A percentile compares a stretch with the other conserved stretches of the same genome.
These are phyloP conservation scores for Drosophila lacertosa DNA, from an alignment of 1,140 invertebrate species.

Conservation along the genomic window DNA sequence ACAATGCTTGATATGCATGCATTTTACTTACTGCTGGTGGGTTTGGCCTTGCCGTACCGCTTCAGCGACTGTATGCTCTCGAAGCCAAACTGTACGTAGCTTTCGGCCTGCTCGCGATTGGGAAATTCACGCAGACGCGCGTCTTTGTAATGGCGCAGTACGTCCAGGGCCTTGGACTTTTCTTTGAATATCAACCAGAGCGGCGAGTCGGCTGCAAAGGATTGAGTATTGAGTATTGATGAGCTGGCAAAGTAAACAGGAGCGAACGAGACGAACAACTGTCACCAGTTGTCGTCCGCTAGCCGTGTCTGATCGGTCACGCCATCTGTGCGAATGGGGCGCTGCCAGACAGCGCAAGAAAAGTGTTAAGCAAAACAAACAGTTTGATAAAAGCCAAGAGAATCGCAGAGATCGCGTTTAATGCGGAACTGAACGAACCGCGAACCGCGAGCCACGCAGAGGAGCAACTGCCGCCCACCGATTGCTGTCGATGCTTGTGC, in stretches of 20 bases:
- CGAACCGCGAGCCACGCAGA: constrained; percentile 4
- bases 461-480: not conserved
- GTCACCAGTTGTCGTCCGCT: constrained; percentile 10
- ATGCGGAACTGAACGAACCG: constrained; percentile 1
- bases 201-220: constrained; percentile 61
- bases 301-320: constrained; percentile 60
- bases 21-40: constrained; percentile 56
- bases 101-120: constrained; percentile 88
- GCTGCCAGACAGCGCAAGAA: constrained; percentile 45
- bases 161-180: constrained; percentile 89
- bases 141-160: constrained; percentile 89
- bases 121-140: constrained; percentile 91
- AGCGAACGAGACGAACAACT: constrained; percentile 29
- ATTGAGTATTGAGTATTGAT: not conserved
- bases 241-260: not conserved
- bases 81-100: constrained; percentile 87
- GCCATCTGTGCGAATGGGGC: constrained; percentile 49
- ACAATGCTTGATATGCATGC: too few relatives aligned
- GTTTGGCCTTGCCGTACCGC: constrained; percentile 51
- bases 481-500: not conserved
- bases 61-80: constrained; percentile 80
- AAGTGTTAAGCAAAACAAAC: constrained; percentile 68
- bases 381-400: constrained; percentile 11
- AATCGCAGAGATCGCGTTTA: constrained; percentile 4
- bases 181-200: constrained; percentile 87